Evolutionary conservation across 1,140 invertebrate genomes (phyloP).

Genomic region (Pantala flavescens): DNA sequence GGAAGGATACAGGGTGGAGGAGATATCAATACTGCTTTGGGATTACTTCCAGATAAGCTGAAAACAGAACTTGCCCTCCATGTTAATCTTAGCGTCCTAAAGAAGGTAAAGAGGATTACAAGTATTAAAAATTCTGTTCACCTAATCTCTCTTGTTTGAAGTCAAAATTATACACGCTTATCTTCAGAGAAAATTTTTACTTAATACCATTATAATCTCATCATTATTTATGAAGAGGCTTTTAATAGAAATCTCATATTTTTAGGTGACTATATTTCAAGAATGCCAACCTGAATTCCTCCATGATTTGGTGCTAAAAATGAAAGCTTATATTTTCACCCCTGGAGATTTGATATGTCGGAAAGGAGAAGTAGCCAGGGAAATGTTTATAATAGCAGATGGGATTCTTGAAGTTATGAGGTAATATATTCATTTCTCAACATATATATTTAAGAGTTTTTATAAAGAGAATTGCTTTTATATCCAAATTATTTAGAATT

Average conservation of each 20-base stretch:
- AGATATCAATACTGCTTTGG: constrained; percentile 89
- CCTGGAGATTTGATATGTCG: constrained; percentile 92
- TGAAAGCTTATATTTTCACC: constrained; percentile 96
- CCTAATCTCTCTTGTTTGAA: neutral
- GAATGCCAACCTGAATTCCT: constrained; percentile 96
- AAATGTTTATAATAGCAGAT: constrained; percentile 98
- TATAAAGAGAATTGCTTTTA: neutral
- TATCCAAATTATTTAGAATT: neutral
- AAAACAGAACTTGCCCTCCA: constrained; percentile 93
- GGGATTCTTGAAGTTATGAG: constrained; percentile 89
- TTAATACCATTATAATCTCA: neutral
- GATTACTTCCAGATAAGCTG: constrained; percentile 86
- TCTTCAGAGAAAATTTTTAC: no score
- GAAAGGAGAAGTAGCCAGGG: constrained; percentile 86
- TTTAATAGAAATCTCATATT: no score
- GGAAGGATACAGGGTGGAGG: constrained; percentile 91
- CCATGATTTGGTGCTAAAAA: constrained; percentile 92
- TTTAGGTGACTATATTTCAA: constrained; percentile 75
- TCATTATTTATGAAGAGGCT: no score
- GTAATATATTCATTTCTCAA: constrained; percentile 29
- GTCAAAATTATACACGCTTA: neutral
- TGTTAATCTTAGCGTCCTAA: constrained; percentile 88
- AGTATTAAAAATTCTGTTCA: constrained; percentile 13
- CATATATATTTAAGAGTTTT: neutral
- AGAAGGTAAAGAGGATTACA: constrained; percentile 61